Evolutionary conservation across 2,113 vertebrate genomes (phyloP), one percentile per base, ranked within the genome.

Genomic region (Nestor notabilis): DNA sequence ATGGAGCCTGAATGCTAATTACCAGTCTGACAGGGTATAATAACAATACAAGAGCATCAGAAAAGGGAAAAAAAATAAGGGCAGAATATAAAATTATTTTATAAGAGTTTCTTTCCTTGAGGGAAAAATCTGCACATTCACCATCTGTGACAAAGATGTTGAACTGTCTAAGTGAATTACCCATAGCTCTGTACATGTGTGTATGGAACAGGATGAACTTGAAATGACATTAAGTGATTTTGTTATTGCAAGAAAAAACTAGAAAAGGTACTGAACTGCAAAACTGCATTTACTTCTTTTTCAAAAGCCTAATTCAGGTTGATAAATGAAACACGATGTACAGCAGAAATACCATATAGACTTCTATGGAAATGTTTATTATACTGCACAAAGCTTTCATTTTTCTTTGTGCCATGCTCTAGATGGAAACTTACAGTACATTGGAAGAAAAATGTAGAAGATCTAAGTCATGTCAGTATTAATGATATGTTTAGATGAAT

Each of bases 61-160:
- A 56, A 35, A 58, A 53, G 28, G 6, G 28, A 82, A 46, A 93
- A 94, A 88, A 97, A 93, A 97, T 97, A 95, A 52, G 69, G 97
- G 82, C 68, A 96, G 96, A 98, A 97, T 98, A 95, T 97, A 90
- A 97, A 97, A 96, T 98, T 98, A 97, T 97, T 97, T 98, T 96
- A 96, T 97, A 97, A 97, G 85, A 71, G 43, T 97, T 98, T 97
- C 80, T 96, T 96, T 97, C 95, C 97, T 97, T 96, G 87, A 93
- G 95, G 96, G 94, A 95, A 92, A 98, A 97, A 97, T 98, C 92
- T 95, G 90, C 90, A 93, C 95, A 95, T 97, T 98, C 98, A 89
- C 96, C 95, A 97, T 98, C 97, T 97, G 96, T 77, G 91, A 96
- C 94, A 97, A 97, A 97, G 90, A 96, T 97, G 92, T 92, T 98